Base-by-base conservation (phyloP, 1,140 invertebrate genomes). In the Penaeus vannamei region DNA sequence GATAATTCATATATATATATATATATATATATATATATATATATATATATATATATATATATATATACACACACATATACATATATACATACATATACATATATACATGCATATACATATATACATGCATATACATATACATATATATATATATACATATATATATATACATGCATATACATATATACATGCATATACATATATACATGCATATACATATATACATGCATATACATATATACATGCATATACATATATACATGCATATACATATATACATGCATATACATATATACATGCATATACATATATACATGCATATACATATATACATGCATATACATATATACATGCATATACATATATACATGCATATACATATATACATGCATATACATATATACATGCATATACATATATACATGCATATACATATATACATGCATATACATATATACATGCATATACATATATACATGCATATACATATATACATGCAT, bases 251-350 rank as follows among this genome's bases (percentile, higher is more conserved):
- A 29, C 29, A 29, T 14, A 69, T 69, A 69, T 69, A 69, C 14
- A 69, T 69, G 14, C 14, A 69, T 69, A 69, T 69, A 69, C 14
- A 69, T 69, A 69, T 69, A 69, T 69, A 69, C 14, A 69, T 69
- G 14, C 14, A 69, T 69, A 69, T 69, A 69, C 14, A 69, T 69
- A 69, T 69, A 69, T 69, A 69, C 14, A 69, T 14, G 14, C 14
- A 69, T 69, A 69, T 69, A 69, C 14, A 69, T 69, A 4, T 69
- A 69, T 69, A 69, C 64, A 69, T 14, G 14, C 14, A 7, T 14
- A 29, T 69, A 69, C 42, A 46, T 46, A 46, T 46, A 46, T 46
- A 10, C 42, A 46, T 46, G 42, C 3, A 46, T 46, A 46, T 46
- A 46, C 10, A 46, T 46, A 46, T 46, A 46, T 46, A 46, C 10